phyloP scores from a whole-genome alignment of 2,113 vertebrate species.

The Austrofundulus limnaeus region DNA sequence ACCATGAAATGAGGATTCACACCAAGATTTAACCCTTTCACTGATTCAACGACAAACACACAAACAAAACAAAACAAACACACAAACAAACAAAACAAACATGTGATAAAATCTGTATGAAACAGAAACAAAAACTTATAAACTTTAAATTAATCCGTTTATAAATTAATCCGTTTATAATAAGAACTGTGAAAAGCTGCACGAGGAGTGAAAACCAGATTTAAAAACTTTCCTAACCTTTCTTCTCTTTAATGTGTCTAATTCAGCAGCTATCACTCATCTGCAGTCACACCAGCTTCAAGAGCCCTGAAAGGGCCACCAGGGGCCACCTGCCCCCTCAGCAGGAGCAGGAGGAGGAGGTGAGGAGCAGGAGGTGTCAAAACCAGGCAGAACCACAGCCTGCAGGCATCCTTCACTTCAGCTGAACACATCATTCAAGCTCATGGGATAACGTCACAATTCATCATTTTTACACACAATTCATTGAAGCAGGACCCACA shows the following conservation, averaged over 20 bases:
- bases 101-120: too few relatives aligned
- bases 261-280: constrained; percentile 53
- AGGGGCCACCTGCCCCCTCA: constrained; percentile 68
- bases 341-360: constrained; percentile 14
- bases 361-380: constrained; percentile 8
- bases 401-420: constrained; percentile 36
- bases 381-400: constrained; percentile 37
- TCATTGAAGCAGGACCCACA: constrained; percentile 6
- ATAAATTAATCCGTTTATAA: too few relatives aligned
- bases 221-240: background rate
- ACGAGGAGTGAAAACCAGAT: background rate
- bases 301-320: constrained; percentile 56
- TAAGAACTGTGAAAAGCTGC: too few relatives aligned
- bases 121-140: too few relatives aligned
- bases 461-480: constrained; percentile 28
- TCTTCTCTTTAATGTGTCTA: constrained; percentile 5
- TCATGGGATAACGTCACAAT: constrained; percentile 20
- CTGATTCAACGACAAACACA: too few relatives aligned
- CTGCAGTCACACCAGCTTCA: constrained; percentile 45
- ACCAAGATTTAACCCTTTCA: too few relatives aligned
- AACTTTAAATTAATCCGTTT: too few relatives aligned
- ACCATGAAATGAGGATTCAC: too few relatives aligned
- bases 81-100: too few relatives aligned
- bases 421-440: constrained; percentile 22
- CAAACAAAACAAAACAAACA: too few relatives aligned